phyloP scores from a whole-genome alignment of 2,113 vertebrate species.

The Crotalus horridus region DNA sequence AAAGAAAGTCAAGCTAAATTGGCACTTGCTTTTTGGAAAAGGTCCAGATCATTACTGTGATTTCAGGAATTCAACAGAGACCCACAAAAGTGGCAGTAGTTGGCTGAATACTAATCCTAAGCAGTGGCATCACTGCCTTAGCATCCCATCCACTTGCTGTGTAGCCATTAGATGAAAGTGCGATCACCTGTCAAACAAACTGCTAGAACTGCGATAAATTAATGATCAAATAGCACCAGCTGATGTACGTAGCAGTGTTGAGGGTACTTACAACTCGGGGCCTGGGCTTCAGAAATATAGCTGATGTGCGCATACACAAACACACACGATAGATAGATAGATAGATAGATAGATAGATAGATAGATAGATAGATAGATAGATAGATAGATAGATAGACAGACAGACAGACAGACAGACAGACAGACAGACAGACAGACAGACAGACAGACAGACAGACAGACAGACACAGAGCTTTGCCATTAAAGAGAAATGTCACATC shows the following conservation, averaged over 20 bases:
- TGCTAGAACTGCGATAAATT: constrained; percentile 96
- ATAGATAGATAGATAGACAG: no score
- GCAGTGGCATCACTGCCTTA: constrained; percentile 64
- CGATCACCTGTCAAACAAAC: constrained; percentile 95
- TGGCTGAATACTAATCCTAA: constrained; percentile 60
- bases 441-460: background rate
- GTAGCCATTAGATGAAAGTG: constrained; percentile 87
- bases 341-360: no score
- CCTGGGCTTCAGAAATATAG: constrained; percentile 79
- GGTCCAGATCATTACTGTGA: constrained; percentile 65
- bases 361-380: no score
- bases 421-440: no score
- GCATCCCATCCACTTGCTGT: constrained; percentile 71
- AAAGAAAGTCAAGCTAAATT: constrained; percentile 33
- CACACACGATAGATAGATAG: constrained; percentile 62
- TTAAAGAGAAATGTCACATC: background rate
- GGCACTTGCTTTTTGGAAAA: constrained; percentile 62
- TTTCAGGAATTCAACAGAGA: constrained; percentile 69
- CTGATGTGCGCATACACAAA: constrained; percentile 76
- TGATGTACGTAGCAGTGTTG: constrained; percentile 79
- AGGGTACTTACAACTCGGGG: constrained; percentile 78
- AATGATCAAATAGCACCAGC: constrained; percentile 92
- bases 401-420: no score
- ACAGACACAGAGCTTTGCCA: background rate
- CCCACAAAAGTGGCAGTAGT: constrained; percentile 66